Base-by-base conservation (phyloP, 92 coral and sea anemone species). In the Epizoanthus scotinus region DNA sequence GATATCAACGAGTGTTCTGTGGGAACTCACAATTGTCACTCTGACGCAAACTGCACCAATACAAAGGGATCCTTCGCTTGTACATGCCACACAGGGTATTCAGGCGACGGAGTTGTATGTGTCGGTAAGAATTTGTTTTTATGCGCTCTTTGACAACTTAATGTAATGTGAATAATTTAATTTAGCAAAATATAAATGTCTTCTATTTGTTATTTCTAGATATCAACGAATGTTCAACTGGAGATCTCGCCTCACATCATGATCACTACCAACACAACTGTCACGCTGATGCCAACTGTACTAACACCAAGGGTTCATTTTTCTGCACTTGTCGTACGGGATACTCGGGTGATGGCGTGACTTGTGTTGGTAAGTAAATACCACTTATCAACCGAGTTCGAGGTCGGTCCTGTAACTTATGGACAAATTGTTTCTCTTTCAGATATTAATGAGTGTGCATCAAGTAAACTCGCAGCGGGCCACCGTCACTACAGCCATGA, bases 21-120 rank as follows among this genome's bases (percentile, higher is more conserved):
- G 24, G 59, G 40, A 19, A 24, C 38, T 38, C 58, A 65, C 18
- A 65, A 79, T 49, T 79, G 74, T 31, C 84, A 60, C 63, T 38
- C n/a, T 10, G 70, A 72, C 57, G 82, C 86, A 58, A 40, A 28
- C 58, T 83, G 71, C 18, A 73, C 78, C 49, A 83, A 88, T 79
- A 88, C 88, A 66, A 63, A 68, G 44, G 92, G 92, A 49, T 85
- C 89, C 40, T 88, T 79, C 84, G 58, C 71, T 80, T 88, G 92
- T 64, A 88, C 92, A n/a, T 88, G 92, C 38, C 83, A 82, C 64
- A 73, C 75, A 31, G 89, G 92, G 40, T 88, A 84, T 53, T 84
- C 86, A 18, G 92, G 92, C 29, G 77, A 88, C 36, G 92, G 92
- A 6, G 83, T 84, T 71, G 58, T 84, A 20, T 88, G 92, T 74